A percentile compares a stretch with the other conserved stretches of the same genome.
Evolutionary conservation across 2,797 vertebrate species (phyloP).

Genomic region (Helarctos malayanus): DNA sequence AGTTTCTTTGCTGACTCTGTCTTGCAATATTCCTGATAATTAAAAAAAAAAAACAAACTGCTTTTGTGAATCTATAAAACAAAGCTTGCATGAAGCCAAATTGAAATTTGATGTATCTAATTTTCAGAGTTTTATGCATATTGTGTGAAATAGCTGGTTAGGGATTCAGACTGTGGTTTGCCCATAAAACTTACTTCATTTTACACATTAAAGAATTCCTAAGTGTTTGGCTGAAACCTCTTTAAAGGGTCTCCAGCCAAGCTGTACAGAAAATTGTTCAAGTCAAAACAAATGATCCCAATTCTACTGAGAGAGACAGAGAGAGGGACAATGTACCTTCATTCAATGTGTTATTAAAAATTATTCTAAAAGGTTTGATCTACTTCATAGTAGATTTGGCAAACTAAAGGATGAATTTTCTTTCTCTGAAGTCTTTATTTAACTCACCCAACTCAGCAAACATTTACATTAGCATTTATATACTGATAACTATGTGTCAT

Average conservation of each 20-base stretch:
- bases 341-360: conserved; percentile 27
- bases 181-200: conserved; percentile 56
- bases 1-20: conserved; percentile 23
- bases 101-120: conserved; percentile 61
- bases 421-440: conserved; percentile 41
- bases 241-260: conserved; percentile 56
- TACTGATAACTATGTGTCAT: background rate
- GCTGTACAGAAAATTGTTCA: background rate
- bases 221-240: background rate
- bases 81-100: conserved; percentile 51
- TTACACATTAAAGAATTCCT: conserved; percentile 64
- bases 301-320: background rate
- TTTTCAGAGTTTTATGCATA: conserved; percentile 16
- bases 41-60: conserved; percentile 64
- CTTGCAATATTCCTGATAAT: conserved; percentile 48
- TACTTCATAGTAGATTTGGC: background rate
- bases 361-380: conserved; percentile 1
- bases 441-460: background rate
- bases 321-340: background rate
- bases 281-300: conserved; percentile 49
- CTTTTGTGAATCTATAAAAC: conserved; percentile 45
- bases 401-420: background rate
- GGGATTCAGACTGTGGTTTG: conserved; percentile 46
- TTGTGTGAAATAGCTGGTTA: conserved; percentile 43
- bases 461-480: conserved; percentile 11